Evolutionary conservation across 2,888 invertebrate genomes (phyloP), one percentile per base, ranked within the genome.

Genomic region (Volucella bombylans): DNA sequence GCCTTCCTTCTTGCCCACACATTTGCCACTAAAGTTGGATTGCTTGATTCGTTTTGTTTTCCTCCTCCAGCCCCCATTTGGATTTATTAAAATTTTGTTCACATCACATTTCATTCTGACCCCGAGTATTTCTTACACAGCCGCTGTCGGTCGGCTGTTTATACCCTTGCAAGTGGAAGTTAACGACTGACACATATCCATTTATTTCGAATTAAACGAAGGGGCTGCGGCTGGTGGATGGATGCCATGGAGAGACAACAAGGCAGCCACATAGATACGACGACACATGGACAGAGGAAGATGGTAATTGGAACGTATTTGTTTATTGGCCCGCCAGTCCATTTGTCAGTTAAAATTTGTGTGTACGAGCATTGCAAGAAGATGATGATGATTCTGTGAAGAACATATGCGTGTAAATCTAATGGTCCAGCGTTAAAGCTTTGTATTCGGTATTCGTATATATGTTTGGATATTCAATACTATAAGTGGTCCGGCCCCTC

Each of bases 131-230:
- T 14, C n/a, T 8, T 31, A 10, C 62, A 9, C 49, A 23, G 6
- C 18, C 31, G 14, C 15, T 55, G 10, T 14, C 45, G 14, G 52
- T 11, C 57, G 57, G 54, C 73, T 59, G 61, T 59, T 49, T 14
- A n/a, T 55, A 67, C 57, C 73, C 78, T 82, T 78, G 73, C 78
- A 68, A 68, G 69, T 78, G 78, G 67, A 82, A 82, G 78, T 85
- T 85, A 85, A 85, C 85, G 85, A 85, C 85, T 85, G 85, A 85
- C 85, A 85, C 85, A 85, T 85, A 81, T 85, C 85, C 85, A 85
- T 85, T 85, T 81, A 85, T 85, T 85, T 85, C 76, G 68, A 85
- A 76, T 80, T 85, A 82, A 86, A 73, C 82, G 77, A 69, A 55
- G 57, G 69, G 68, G 62, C 54, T 23, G 31, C 18, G 50, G 23